Evolutionary conservation across 2,888 invertebrate genomes (phyloP).

Genomic region (Orthonychiurus folsomi): DNA sequence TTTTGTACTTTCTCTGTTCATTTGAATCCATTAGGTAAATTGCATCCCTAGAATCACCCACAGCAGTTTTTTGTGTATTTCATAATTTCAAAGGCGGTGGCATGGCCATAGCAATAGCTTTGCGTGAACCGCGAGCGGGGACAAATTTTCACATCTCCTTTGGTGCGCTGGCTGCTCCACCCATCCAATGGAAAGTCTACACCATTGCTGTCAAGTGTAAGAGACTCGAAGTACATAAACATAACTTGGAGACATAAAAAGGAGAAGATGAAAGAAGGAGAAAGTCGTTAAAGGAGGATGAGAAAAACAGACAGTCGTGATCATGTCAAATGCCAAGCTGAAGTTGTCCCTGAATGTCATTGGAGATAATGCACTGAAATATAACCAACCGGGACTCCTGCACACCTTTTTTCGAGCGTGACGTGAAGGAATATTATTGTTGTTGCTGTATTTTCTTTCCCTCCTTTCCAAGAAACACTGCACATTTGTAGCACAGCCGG

Average conservation of each 20-base stretch:
- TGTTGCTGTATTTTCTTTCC: conserved; percentile 6
- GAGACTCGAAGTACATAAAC: not conserved
- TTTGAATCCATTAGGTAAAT: not conserved
- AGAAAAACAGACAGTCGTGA: conserved; percentile 11
- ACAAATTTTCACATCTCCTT: not conserved
- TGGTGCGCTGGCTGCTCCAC: not conserved
- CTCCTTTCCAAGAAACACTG: not conserved
- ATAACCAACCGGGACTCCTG: too few species aligned
- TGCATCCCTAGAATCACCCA: too few species aligned
- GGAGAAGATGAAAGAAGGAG: conserved; percentile 23
- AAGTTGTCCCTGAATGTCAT: not conserved
- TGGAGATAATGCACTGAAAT: not conserved
- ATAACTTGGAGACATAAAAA: conserved; percentile 6
- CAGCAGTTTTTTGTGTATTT: too few species aligned
- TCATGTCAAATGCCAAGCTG: not conserved
- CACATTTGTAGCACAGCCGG: too few species aligned
- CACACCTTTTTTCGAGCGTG: not conserved
- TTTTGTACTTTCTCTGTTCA: not conserved
- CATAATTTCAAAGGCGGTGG: too few species aligned
- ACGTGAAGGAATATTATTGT: not conserved
- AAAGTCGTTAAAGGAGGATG: conserved; percentile 14
- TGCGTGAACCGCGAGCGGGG: too few species aligned
- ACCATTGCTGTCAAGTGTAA: not conserved
- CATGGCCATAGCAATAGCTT: too few species aligned
- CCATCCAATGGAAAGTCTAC: too few species aligned